Conservation (phyloP, 2,797 vertebrate genomes). For the Thunnus albacares region DNA sequence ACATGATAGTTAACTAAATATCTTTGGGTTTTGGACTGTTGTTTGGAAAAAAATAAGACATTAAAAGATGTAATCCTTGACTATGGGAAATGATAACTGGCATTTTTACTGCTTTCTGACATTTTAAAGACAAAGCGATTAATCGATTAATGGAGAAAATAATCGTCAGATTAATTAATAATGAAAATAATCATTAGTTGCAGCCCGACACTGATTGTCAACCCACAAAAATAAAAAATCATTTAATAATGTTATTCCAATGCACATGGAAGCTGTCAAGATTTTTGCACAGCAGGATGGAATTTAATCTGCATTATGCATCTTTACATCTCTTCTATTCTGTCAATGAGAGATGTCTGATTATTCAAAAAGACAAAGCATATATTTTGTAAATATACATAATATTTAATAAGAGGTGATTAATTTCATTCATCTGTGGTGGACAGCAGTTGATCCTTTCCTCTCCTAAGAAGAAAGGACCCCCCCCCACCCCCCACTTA, state of each 20-base stretch:
- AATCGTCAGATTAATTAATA: too few species aligned
- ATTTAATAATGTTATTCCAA: not conserved
- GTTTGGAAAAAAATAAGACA: too few species aligned
- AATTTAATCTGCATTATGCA: conserved; percentile 38
- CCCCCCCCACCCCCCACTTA: not conserved
- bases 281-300: conserved; percentile 22
- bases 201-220: not conserved
- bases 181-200: too few species aligned
- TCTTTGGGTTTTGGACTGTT: too few species aligned
- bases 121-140: too few species aligned
- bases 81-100: too few species aligned
- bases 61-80: too few species aligned
- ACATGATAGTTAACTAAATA: too few species aligned
- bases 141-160: too few species aligned
- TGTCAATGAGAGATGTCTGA: conserved; percentile 13
- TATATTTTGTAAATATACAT: not conserved
- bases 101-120: too few species aligned
- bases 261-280: not conserved
- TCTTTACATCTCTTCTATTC: not conserved
- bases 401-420: conserved; percentile 15
- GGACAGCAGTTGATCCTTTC: conserved; percentile 2
- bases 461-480: conserved; percentile 11
- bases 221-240: conserved; percentile 1
- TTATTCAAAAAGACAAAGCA: conserved; percentile 7
- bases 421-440: not conserved